These are phyloP conservation scores for Ctenomys sociabilis DNA, from an alignment of 2,113 vertebrate genomes.

Conservation along the genomic window DNA sequence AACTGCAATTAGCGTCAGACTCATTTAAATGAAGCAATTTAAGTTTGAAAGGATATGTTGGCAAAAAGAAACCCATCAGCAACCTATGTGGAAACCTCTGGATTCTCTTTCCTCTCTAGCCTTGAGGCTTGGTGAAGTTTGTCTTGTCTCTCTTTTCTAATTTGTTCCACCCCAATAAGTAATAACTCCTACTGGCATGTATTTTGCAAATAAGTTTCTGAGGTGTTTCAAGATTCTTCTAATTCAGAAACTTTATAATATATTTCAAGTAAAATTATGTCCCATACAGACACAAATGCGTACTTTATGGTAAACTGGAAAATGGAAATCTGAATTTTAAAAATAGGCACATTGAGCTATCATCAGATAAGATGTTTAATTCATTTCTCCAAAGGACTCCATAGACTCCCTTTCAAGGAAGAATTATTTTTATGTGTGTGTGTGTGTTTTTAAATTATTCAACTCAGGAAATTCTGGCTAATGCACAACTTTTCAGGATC, in stretches of 20 bases:
- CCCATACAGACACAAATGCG: neutral
- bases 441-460: neutral
- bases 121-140: slow-evolving; percentile 9
- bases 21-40: slow-evolving; percentile 63
- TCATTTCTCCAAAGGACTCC: slow-evolving; percentile 22
- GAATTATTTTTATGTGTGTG: neutral
- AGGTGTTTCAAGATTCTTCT: slow-evolving; percentile 19
- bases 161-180: neutral
- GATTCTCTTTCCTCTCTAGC: slow-evolving; percentile 33
- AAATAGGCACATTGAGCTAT: slow-evolving; percentile 6
- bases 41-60: slow-evolving; percentile 42
- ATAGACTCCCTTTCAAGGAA: neutral
- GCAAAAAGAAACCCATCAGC: neutral
- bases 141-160: neutral
- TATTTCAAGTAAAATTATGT: neutral
- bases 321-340: slow-evolving; percentile 5
- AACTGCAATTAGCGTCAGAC: slow-evolving; percentile 64
- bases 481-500: neutral
- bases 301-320: neutral
- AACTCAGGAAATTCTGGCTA: neutral
- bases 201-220: slow-evolving; percentile 17
- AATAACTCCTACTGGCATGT: slow-evolving; percentile 5
- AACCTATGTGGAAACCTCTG: slow-evolving; percentile 52
- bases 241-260: neutral
- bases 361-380: slow-evolving; percentile 17